These are phyloP conservation scores for Sicus ferrugineus DNA, from an alignment of 2,888 invertebrate genomes.

Conservation along the genomic window DNA sequence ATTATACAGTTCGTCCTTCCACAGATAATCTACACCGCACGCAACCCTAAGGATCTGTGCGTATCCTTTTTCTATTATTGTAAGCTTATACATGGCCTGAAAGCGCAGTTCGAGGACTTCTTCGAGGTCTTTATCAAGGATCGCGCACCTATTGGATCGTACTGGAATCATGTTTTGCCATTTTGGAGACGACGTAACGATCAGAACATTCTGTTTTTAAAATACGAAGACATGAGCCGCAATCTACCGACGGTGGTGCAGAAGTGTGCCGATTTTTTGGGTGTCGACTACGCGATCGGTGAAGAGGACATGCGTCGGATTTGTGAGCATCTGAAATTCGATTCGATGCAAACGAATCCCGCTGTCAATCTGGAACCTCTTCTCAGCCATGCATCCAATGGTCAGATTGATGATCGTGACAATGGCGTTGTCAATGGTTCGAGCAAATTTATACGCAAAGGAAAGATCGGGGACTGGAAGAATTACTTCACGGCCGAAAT, in stretches of 20 bases:
- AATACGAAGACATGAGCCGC: slow-evolving; percentile 83
- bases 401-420: slow-evolving; percentile 36
- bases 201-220: slow-evolving; percentile 78
- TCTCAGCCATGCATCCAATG: slow-evolving; percentile 62
- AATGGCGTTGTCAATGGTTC: slow-evolving; percentile 26
- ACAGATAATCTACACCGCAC: slow-evolving; percentile 81
- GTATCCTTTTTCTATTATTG: slow-evolving; percentile 90
- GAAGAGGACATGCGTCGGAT: slow-evolving; percentile 75
- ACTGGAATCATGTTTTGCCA: slow-evolving; percentile 72
- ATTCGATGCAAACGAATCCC: slow-evolving; percentile 82
- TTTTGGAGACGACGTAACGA: slow-evolving; percentile 78
- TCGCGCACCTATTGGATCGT: slow-evolving; percentile 70
- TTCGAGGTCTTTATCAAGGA: slow-evolving; percentile 77
- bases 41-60: slow-evolving; percentile 90
- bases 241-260: slow-evolving; percentile 74
- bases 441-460: slow-evolving; percentile 76
- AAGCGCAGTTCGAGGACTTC: slow-evolving; percentile 77
- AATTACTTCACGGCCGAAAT: slow-evolving; percentile 79
- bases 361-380: slow-evolving; percentile 78
- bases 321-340: slow-evolving; percentile 79
- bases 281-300: slow-evolving; percentile 70
- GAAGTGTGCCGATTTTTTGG: slow-evolving; percentile 69
- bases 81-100: slow-evolving; percentile 72
- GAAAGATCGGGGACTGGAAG: slow-evolving; percentile 79
- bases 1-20: not conserved